Percentiles rank a stretch among this genome's conserved stretches.
These are phyloP conservation scores for Charadrius vociferus DNA, from an alignment of 2,113 vertebrate genomes.

Conservation along the genomic window DNA sequence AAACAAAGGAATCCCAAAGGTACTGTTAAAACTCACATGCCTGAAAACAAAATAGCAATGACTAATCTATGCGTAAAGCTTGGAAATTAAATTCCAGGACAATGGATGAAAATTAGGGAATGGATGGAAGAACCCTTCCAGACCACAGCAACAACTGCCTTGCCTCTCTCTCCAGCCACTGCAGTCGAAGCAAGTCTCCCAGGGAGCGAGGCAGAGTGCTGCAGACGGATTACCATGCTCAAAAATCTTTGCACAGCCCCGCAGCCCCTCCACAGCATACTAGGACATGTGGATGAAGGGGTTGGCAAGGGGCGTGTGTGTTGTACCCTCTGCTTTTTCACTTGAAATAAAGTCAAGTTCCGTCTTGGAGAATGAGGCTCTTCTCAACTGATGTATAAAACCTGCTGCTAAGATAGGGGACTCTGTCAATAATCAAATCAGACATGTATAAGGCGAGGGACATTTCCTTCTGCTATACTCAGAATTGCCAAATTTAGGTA, in stretches of 20 bases:
- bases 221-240: neutral
- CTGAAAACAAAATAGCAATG: neutral
- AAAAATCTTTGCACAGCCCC: neutral
- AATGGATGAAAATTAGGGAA: neutral
- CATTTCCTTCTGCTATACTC: constrained; percentile 25
- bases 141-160: neutral
- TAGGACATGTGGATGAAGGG: neutral
- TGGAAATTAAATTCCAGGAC: neutral
- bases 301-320: neutral
- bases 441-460: constrained; percentile 40
- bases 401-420: constrained; percentile 21
- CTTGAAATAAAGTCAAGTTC: constrained; percentile 28
- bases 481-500: constrained; percentile 41
- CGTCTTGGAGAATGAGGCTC: neutral
- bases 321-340: constrained; percentile 28
- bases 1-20: neutral
- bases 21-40: neutral
- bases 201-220: neutral
- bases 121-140: neutral
- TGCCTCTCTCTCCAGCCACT: neutral
- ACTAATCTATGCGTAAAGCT: neutral
- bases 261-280: neutral
- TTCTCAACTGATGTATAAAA: constrained; percentile 20
- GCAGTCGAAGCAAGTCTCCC: neutral
- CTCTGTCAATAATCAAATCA: constrained; percentile 36